Percentiles rank a stretch among this genome's conserved stretches.
phyloP scores from a whole-genome alignment of 2,888 invertebrate genomes.

The Orchestes rusci region DNA sequence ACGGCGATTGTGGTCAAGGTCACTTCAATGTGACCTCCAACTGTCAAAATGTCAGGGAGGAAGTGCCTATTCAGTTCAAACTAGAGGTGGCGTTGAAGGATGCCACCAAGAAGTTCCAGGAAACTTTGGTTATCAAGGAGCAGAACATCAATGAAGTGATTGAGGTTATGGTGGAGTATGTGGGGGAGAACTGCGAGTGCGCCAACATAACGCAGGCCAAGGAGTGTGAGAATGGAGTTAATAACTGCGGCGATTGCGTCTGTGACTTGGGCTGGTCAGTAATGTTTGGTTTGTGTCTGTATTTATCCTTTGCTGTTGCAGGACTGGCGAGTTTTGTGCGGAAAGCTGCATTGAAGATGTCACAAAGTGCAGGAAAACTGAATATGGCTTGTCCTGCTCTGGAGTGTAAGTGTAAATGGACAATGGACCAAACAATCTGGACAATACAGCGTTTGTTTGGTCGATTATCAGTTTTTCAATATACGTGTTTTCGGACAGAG shows the following conservation, averaged over 20 bases:
- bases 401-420: too few species aligned
- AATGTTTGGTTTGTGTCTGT: constrained; percentile 3
- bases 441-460: too few species aligned
- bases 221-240: constrained; percentile 23
- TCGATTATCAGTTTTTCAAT: too few species aligned
- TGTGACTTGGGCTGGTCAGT: constrained; percentile 28
- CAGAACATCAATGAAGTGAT: constrained; percentile 65
- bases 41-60: constrained; percentile 56
- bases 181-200: constrained; percentile 28
- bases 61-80: constrained; percentile 56
- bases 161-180: constrained; percentile 57
- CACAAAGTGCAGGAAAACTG: constrained; percentile 32
- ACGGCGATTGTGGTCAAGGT: constrained; percentile 55
- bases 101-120: constrained; percentile 44
- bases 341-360: constrained; percentile 24
- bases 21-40: constrained; percentile 41
- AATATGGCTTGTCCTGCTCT: constrained; percentile 30
- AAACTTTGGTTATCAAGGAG: constrained; percentile 62
- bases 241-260: constrained; percentile 26
- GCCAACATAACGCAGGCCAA: constrained; percentile 5
- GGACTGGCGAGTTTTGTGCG: constrained; percentile 26
- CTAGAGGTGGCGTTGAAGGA: constrained; percentile 54
- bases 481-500: too few species aligned
- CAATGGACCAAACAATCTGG: too few species aligned
- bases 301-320: constrained; percentile 15